Conservation (phyloP, 2,888 invertebrate species). For the Luperina testacea region DNA sequence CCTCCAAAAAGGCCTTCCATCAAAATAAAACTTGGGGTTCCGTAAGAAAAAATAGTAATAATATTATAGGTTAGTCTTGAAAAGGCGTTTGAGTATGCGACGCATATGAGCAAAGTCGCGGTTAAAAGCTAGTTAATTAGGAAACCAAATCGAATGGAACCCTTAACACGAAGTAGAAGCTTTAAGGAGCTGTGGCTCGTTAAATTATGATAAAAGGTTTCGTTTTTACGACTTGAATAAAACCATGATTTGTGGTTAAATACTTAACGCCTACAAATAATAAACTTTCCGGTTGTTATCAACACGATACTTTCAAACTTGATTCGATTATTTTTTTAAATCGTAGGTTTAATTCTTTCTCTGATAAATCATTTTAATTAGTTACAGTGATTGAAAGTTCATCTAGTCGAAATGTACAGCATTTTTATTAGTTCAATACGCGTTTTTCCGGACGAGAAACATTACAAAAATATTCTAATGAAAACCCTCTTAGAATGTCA, state of each 20-base stretch:
- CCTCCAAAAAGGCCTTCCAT: conserved; percentile 8
- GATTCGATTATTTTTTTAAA: neutral
- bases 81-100: neutral
- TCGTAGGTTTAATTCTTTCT: too few relatives aligned
- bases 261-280: conserved; percentile 78
- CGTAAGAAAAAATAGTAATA: neutral
- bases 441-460: neutral
- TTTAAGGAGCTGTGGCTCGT: conserved; percentile 81
- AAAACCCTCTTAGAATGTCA: conserved; percentile 23
- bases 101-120: conserved; percentile 13
- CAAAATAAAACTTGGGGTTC: neutral
- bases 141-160: conserved; percentile 79
- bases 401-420: neutral
- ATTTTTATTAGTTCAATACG: neutral
- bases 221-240: conserved; percentile 83
- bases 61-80: neutral
- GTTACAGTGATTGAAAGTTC: neutral
- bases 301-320: conserved; percentile 45
- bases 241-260: conserved; percentile 80
- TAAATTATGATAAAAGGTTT: conserved; percentile 88
- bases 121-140: conserved; percentile 73
- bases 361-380: too few relatives aligned
- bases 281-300: conserved; percentile 50
- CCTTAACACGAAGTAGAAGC: conserved; percentile 82
- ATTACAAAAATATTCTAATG: neutral